A percentile compares a stretch with the other conserved stretches of the same genome.
Conservation (phyloP, 2,888 invertebrate genomes). For the Ptychoptera albimana region DNA sequence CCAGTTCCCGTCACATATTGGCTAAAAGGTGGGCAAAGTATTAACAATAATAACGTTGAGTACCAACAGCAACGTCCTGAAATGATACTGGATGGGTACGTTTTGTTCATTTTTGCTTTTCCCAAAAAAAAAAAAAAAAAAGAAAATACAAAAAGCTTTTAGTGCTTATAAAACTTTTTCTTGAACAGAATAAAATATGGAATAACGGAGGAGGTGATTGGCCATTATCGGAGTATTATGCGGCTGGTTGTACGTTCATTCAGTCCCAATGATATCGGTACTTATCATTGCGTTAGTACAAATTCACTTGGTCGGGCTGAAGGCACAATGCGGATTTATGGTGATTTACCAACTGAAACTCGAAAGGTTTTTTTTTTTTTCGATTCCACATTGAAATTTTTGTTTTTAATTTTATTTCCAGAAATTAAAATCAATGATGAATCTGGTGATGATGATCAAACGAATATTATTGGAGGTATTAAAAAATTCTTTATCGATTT, state of each 20-base stretch:
- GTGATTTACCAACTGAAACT: constrained; percentile 26
- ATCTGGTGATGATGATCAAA: too few relatives aligned
- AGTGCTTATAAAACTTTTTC: too few relatives aligned
- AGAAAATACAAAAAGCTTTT: too few relatives aligned
- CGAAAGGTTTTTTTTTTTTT: too few relatives aligned
- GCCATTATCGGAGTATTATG: constrained; percentile 29
- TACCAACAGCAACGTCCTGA: constrained; percentile 35
- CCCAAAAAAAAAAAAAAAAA: too few relatives aligned
- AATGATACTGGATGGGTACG: constrained; percentile 72
- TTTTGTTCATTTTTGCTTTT: constrained; percentile 7
- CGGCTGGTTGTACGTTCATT: constrained; percentile 32
- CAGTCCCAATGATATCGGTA: constrained; percentile 45
- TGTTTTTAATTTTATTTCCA: too few relatives aligned
- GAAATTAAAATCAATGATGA: too few relatives aligned
- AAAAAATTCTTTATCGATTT: too few relatives aligned
- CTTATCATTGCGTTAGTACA: constrained; percentile 59
- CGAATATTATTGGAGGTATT: too few relatives aligned
- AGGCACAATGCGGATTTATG: constrained; percentile 45
- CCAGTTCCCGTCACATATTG: constrained; percentile 38
- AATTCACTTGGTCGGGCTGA: constrained; percentile 51
- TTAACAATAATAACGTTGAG: constrained; percentile 22
- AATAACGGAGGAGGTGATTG: constrained; percentile 28
- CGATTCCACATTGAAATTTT: too few relatives aligned
- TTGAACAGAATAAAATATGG: constrained; percentile 27
- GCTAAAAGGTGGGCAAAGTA: constrained; percentile 28